Percentiles rank a stretch among this genome's conserved stretches.
Evolutionary conservation across 2,888 invertebrate genomes (phyloP).

Genomic region (Agrypnus murinus): DNA sequence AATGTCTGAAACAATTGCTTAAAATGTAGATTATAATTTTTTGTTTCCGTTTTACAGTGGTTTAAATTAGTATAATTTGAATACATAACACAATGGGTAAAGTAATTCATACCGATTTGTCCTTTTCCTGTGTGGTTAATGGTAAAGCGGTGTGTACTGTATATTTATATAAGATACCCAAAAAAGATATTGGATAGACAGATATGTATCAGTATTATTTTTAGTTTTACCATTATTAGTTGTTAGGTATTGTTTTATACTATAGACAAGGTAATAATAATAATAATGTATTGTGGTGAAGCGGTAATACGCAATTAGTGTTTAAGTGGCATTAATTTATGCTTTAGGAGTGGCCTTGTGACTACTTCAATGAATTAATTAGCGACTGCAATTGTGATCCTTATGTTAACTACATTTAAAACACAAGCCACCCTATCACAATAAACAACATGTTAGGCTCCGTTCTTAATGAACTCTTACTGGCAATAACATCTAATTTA

Average conservation of each 20-base stretch:
- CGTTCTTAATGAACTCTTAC: constrained; percentile 42
- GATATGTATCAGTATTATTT: no score
- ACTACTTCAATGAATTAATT: constrained; percentile 51
- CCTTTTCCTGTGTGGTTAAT: no score
- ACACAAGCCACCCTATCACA: constrained; percentile 14
- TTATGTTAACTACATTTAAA: constrained; percentile 27
- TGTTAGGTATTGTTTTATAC: no score
- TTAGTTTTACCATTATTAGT: no score
- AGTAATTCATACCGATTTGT: background rate
- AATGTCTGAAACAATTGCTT: constrained; percentile 8
- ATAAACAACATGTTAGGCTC: constrained; percentile 36
- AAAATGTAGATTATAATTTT: constrained; percentile 8
- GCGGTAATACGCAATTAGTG: constrained; percentile 50
- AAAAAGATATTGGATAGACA: no score
- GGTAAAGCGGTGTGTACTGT: no score
- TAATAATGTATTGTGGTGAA: constrained; percentile 42
- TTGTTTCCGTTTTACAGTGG: background rate
- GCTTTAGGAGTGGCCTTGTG: constrained; percentile 48
- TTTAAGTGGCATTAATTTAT: constrained; percentile 52
- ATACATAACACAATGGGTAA: constrained; percentile 1
- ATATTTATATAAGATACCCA: no score
- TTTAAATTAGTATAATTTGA: constrained; percentile 7
- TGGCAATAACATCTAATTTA: constrained; percentile 46
- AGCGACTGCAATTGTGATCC: constrained; percentile 34
- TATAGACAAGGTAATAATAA: constrained; percentile 41